These are phyloP conservation scores for Kryptolebias marmoratus DNA, from an alignment of 2,113 vertebrate species.

Conservation along the genomic window DNA sequence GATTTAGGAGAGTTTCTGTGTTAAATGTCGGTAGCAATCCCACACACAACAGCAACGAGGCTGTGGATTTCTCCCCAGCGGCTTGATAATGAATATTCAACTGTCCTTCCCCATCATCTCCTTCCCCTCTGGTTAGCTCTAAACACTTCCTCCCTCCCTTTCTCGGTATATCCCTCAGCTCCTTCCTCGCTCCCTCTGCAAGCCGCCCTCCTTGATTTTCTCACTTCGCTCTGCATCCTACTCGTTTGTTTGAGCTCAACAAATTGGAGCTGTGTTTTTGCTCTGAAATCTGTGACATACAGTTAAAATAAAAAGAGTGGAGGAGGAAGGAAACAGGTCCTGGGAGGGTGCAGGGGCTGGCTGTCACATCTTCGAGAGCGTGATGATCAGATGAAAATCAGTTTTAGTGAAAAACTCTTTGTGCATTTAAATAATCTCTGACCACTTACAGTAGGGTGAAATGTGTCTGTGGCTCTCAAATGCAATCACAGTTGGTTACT, in stretches of 20 bases:
- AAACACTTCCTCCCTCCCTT: constrained; percentile 21
- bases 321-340: constrained; percentile 52
- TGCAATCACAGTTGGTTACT: no score
- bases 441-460: constrained; percentile 1
- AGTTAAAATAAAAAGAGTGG: constrained; percentile 60
- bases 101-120: constrained; percentile 49
- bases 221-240: constrained; percentile 41
- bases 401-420: constrained; percentile 26
- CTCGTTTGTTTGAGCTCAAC: constrained; percentile 51
- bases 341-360: constrained; percentile 37
- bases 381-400: constrained; percentile 48
- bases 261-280: constrained; percentile 53
- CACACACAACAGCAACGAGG: constrained; percentile 21
- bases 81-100: constrained; percentile 60
- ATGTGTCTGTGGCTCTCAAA: background rate
- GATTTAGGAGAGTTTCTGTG: constrained; percentile 4
- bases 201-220: constrained; percentile 32
- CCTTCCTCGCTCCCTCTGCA: constrained; percentile 43
- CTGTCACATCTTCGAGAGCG: constrained; percentile 38
- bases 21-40: constrained; percentile 12
- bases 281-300: constrained; percentile 42
- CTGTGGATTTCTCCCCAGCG: constrained; percentile 34
- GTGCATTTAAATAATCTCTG: constrained; percentile 9
- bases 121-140: constrained; percentile 39
- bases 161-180: constrained; percentile 36